These are phyloP conservation scores for Chaetogeoica ovagalla DNA, from an alignment of 2,888 invertebrate species.

Conservation along the genomic window DNA sequence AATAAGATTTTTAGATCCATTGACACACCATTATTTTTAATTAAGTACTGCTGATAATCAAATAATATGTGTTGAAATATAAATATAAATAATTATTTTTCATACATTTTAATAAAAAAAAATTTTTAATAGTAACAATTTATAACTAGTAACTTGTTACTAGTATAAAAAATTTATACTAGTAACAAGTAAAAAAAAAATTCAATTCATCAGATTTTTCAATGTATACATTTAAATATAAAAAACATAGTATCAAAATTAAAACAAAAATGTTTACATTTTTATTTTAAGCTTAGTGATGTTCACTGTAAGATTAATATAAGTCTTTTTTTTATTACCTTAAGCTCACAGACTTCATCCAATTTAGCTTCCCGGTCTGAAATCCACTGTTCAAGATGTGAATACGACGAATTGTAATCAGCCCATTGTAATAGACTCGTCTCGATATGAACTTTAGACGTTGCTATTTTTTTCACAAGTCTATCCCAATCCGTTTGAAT, in stretches of 20 bases:
- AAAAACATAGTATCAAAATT: too few relatives aligned
- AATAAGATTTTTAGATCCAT: background rate
- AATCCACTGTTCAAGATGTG: constrained; percentile 92
- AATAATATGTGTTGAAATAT: background rate
- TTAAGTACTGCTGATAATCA: too few relatives aligned
- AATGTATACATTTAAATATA: too few relatives aligned
- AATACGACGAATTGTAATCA: constrained; percentile 90
- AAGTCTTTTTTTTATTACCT: constrained; percentile 60
- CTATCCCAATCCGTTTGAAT: constrained; percentile 91
- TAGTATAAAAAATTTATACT: too few relatives aligned
- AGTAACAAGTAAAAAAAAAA: background rate
- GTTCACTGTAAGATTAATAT: background rate
- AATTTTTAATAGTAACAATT: constrained; percentile 37
- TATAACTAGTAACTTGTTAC: too few relatives aligned
- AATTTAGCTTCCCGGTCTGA: constrained; percentile 89
- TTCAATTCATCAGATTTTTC: too few relatives aligned
- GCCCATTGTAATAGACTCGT: constrained; percentile 92
- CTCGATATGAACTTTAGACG: constrained; percentile 87
- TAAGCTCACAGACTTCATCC: constrained; percentile 85
- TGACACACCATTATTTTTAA: background rate
- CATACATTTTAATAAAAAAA: too few relatives aligned
- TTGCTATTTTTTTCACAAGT: constrained; percentile 86
- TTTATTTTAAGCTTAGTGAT: too few relatives aligned
- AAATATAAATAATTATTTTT: background rate
- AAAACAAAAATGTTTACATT: too few relatives aligned